These are phyloP conservation scores for Pelusios castaneus DNA, from an alignment of 2,113 vertebrate species.

Conservation along the genomic window DNA sequence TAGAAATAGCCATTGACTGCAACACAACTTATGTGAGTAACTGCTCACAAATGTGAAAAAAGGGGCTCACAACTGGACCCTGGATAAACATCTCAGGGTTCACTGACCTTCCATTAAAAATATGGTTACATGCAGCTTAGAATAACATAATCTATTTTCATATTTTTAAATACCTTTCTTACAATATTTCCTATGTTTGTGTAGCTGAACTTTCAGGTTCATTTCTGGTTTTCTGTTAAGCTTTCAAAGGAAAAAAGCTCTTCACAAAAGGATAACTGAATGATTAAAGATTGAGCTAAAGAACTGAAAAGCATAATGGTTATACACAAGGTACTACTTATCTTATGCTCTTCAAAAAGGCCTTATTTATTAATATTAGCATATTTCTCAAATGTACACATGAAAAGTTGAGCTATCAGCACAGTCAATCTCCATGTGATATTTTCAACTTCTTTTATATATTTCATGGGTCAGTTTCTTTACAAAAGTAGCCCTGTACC, in stretches of 20 bases:
- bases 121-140: fast-evolving
- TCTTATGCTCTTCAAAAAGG: background rate
- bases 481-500: slow-evolving; percentile 23
- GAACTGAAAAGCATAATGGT: background rate
- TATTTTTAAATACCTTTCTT: background rate
- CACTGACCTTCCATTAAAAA: fast-evolving
- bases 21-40: background rate
- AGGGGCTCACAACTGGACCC: background rate
- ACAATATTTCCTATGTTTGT: background rate
- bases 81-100: fast-evolving
- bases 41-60: background rate
- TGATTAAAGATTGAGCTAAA: background rate
- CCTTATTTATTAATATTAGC: slow-evolving; percentile 36
- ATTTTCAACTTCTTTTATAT: slow-evolving; percentile 63
- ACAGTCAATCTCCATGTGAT: slow-evolving; percentile 43
- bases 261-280: background rate
- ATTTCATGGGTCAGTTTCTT: slow-evolving; percentile 56
- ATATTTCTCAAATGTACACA: background rate
- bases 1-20: too few relatives aligned
- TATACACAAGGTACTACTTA: background rate
- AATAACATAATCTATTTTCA: background rate
- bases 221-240: background rate
- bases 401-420: slow-evolving; percentile 28
- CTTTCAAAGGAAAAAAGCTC: background rate
- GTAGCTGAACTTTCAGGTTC: background rate